Conservation (phyloP, 2,888 invertebrate genomes). For the Leptinotarsa rubiginosa region DNA sequence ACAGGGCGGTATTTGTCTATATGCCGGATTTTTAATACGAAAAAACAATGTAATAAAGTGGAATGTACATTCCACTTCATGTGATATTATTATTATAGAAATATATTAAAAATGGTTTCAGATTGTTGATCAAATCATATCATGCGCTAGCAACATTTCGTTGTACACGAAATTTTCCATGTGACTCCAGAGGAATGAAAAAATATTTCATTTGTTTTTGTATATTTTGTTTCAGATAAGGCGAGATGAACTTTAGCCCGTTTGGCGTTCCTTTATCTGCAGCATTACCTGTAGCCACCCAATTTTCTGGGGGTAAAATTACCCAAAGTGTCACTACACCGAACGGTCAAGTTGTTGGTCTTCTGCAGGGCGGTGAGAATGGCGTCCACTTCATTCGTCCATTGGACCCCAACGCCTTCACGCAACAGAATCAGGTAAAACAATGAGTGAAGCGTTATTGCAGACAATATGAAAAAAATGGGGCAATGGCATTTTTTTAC, state of each 20-base stretch:
- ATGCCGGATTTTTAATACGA: too few species aligned
- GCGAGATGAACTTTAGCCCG: conserved; percentile 79
- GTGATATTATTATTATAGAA: too few species aligned
- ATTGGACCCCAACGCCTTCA: conserved; percentile 69
- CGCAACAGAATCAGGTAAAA: conserved; percentile 46
- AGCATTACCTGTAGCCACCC: conserved; percentile 72
- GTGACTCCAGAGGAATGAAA: not conserved
- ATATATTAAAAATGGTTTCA: too few species aligned
- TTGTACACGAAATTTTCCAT: not conserved
- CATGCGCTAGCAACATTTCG: too few species aligned
- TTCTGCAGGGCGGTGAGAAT: conserved; percentile 77
- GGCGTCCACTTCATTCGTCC: conserved; percentile 81
- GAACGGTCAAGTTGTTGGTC: conserved; percentile 78
- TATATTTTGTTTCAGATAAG: conserved; percentile 15
- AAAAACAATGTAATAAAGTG: too few species aligned
- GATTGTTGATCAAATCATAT: too few species aligned
- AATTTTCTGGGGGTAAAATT: conserved; percentile 75
- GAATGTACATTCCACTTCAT: too few species aligned
- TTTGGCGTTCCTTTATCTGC: conserved; percentile 73
- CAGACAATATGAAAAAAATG: not conserved
- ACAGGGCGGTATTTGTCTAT: too few species aligned
- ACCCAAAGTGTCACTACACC: conserved; percentile 78
- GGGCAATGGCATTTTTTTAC: not conserved
- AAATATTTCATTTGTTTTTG: not conserved
- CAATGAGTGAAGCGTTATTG: not conserved